Conservation (phyloP, 2,797 vertebrate genomes). For the Onychomys torridus region DNA sequence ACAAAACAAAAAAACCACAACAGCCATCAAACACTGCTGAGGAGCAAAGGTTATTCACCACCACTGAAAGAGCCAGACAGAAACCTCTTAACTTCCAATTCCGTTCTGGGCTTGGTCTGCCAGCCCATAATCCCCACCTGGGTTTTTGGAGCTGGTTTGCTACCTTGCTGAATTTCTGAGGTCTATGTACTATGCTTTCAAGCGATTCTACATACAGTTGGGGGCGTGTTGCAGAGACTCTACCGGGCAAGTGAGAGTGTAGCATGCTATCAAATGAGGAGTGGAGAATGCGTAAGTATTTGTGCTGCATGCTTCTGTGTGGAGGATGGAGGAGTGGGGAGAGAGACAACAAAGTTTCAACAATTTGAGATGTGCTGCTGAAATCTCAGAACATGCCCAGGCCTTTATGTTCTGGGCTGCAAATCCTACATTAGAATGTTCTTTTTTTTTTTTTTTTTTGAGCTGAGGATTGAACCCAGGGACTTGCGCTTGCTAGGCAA, state of each 20-base stretch:
- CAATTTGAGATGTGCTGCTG: neutral
- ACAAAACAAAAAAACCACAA: neutral
- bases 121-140: neutral
- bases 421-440: neutral
- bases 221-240: neutral
- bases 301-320: neutral
- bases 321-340: fast-evolving
- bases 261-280: neutral
- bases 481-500: too few relatives aligned
- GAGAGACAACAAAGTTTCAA: neutral
- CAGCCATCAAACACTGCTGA: neutral
- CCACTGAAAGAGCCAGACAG: neutral
- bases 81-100: neutral
- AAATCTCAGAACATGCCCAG: neutral
- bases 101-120: neutral
- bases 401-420: neutral
- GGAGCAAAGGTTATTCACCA: neutral
- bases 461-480: too few relatives aligned
- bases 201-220: neutral
- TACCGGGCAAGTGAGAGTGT: neutral
- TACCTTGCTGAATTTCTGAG: neutral
- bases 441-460: too few relatives aligned
- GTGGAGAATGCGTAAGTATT: neutral
- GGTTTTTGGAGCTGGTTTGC: neutral
- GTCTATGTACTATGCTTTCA: neutral